Conservation (phyloP, 2,113 vertebrate species). For the Archilochus colubris region DNA sequence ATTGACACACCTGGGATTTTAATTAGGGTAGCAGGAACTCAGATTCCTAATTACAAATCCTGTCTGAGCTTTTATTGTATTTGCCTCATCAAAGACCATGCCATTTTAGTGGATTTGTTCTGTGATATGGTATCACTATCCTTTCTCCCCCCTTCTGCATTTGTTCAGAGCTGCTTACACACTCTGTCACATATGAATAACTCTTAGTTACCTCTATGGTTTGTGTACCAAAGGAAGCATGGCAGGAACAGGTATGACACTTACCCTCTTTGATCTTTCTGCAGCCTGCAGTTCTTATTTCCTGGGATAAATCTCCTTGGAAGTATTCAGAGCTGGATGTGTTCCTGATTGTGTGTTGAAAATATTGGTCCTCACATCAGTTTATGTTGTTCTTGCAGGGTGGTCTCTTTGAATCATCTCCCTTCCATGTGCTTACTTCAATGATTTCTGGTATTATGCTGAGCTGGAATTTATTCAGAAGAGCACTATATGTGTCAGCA, state of each 20-base stretch:
- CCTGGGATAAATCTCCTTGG: neutral
- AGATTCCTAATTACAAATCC: neutral
- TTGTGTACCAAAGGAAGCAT: neutral
- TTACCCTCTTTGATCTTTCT: neutral
- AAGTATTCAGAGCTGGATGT: neutral
- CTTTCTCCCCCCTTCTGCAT: neutral
- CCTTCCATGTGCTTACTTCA: accelerated
- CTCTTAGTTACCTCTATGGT: neutral
- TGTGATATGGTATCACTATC: neutral
- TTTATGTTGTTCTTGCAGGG: neutral
- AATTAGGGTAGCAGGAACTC: neutral
- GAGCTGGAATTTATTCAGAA: neutral
- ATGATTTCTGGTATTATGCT: neutral
- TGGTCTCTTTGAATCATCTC: neutral
- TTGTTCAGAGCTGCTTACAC: neutral
- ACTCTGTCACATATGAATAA: neutral
- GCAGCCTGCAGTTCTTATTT: neutral
- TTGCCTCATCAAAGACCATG: neutral
- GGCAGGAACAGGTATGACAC: neutral
- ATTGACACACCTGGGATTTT: neutral
- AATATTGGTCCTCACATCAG: neutral
- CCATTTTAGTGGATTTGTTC: neutral
- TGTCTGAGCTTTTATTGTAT: neutral
- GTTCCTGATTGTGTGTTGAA: neutral
- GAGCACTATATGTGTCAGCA: neutral